Base-by-base conservation (phyloP, 2,888 invertebrate species). In the Drosophila merina region DNA sequence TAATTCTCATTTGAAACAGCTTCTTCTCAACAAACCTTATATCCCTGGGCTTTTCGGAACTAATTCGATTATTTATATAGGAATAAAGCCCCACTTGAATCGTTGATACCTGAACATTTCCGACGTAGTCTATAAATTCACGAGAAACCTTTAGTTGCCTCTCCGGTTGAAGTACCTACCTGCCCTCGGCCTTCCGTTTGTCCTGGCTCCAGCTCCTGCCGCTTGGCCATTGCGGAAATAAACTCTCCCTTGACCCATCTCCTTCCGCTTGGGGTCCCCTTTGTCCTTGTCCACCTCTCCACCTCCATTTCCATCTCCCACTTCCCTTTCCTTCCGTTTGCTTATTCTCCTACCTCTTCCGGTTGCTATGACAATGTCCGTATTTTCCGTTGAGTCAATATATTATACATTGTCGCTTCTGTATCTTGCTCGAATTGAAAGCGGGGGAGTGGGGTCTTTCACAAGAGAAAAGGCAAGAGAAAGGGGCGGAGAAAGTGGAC, bases 301-400 rank as follows among this genome's bases (percentile, higher is more conserved):
- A 25, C 45, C 45, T 9, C 7, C 12, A 20, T 45, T 44, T 28
- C 30, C 25, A 33, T 9, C 20, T 67, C 68, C 74, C 25, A 51
- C 30, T 38, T 26, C 31, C 62, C 45, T 42, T 5, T n/a, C 56
- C 50, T 44, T 44, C 25, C 40, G 30, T 25, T 14, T 42, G 51
- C 63, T 62, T 73, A 54, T 47, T 52, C 52, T 42, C 38, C 75
- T 28, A 68, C 49, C 76, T 73, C 77, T 83, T 86, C 83, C 80
- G 81, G 64, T 79, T 60, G 75, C 86, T 72, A 72, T 86, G 81
- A 81, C 81, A 81, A 77, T 86, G 81, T 86, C 81, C 81, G 84
- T 86, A 81, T 81, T 86, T 86, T 80, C 60, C 80, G 72, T 83
- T 77, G 77, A 81, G 81, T 81, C 81, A 81, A 81, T 81, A 81